A percentile compares a stretch with the other conserved stretches of the same genome.
These are phyloP conservation scores for Chouioia cunea DNA, from an alignment of 2,888 invertebrate genomes.

Conservation along the genomic window DNA sequence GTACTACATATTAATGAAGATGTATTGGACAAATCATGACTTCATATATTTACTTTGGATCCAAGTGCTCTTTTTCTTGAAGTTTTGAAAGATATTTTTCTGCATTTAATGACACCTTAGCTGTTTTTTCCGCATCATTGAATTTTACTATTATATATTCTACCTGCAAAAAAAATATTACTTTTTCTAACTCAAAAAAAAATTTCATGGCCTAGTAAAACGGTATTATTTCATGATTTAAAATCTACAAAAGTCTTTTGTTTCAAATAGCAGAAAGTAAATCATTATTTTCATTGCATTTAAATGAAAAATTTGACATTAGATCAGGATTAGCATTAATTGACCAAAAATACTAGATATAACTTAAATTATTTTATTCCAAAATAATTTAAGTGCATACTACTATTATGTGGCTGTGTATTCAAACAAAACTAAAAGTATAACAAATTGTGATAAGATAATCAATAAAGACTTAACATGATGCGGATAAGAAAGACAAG, in stretches of 20 bases:
- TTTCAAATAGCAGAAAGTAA: no score
- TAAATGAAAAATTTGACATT: no score
- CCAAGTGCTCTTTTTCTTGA: constrained; percentile 83
- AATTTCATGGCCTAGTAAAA: constrained; percentile 31
- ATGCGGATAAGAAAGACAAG: constrained; percentile 26
- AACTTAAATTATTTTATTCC: no score
- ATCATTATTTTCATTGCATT: no score
- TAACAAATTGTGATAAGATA: constrained; percentile 10
- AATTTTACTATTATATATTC: constrained; percentile 97
- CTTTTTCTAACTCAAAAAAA: constrained; percentile 23
- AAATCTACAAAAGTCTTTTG: no score
- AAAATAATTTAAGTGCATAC: no score
- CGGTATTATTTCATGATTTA: constrained; percentile 14
- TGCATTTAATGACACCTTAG: constrained; percentile 89
- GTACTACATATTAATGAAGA: no score
- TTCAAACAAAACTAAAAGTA: no score
- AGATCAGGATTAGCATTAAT: neutral
- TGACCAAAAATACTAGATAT: neutral
- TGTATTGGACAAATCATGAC: no score
- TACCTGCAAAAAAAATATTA: constrained; percentile 71
- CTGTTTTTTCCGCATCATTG: constrained; percentile 86
- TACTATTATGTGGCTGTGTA: no score
- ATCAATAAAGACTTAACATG: constrained; percentile 9
- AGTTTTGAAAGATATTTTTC: constrained; percentile 82
- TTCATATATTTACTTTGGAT: constrained; percentile 79